Conservation (phyloP, 2,888 invertebrate species). For the Trachelus iudaicus region DNA sequence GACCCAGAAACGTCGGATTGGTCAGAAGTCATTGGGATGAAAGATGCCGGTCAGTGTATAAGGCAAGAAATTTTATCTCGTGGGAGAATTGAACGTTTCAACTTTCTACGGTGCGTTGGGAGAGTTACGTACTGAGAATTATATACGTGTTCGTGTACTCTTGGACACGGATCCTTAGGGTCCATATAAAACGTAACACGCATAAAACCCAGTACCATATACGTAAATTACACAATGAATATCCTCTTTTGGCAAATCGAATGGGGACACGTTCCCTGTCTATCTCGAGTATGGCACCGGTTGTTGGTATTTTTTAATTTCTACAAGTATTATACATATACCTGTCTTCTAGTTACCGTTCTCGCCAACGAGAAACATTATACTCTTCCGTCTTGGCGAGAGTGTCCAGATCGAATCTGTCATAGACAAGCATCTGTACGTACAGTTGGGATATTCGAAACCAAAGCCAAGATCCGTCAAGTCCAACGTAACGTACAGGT, state of each 20-base stretch:
- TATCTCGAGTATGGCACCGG: not conserved
- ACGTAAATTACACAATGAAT: not conserved
- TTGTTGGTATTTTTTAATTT: not conserved
- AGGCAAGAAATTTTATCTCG: not conserved
- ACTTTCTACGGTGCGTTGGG: not conserved
- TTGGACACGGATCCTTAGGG: not conserved
- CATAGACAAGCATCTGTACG: not conserved
- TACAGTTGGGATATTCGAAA: not conserved
- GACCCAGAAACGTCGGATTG: not conserved
- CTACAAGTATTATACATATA: not conserved
- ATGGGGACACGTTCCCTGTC: not conserved
- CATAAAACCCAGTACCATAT: not conserved
- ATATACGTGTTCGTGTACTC: not conserved
- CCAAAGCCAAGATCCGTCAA: not conserved
- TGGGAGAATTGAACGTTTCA: not conserved
- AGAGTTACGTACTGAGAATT: not conserved
- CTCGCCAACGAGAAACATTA: not conserved
- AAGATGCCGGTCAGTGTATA: not conserved
- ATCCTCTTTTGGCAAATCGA: not conserved
- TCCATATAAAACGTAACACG: not conserved
- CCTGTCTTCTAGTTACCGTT: not conserved
- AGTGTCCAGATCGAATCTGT: not conserved
- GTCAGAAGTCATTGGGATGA: not conserved
- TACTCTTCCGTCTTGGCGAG: not conserved
- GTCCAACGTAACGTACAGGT: not conserved